Percentiles rank a stretch among this genome's conserved stretches.
Conservation (phyloP, 1,140 invertebrate species). For the Nephotettix cincticeps region DNA sequence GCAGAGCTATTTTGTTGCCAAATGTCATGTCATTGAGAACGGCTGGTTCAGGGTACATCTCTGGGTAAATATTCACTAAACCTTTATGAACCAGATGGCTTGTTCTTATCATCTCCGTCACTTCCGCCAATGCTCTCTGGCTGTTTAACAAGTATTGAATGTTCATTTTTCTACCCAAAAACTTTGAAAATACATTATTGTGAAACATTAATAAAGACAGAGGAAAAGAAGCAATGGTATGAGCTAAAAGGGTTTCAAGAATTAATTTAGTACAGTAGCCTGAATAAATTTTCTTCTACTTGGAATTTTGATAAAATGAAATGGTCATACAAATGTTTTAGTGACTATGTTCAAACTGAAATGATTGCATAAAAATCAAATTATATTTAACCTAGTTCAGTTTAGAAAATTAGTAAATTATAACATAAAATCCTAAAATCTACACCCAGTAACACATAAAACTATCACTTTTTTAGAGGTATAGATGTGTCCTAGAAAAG, state of each 20-base stretch:
- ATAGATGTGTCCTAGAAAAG: too few species aligned
- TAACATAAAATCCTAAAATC: too few species aligned
- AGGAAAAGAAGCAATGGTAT: background rate
- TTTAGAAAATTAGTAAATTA: too few species aligned
- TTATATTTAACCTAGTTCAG: too few species aligned
- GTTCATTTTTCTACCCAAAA: background rate
- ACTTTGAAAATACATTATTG: constrained; percentile 6
- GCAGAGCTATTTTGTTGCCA: constrained; percentile 92
- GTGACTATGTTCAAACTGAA: too few species aligned
- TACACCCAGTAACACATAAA: too few species aligned
- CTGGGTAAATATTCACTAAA: constrained; percentile 76
- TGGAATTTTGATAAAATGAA: too few species aligned
- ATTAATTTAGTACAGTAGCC: background rate
- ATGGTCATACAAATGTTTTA: too few species aligned
- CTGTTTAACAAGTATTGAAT: constrained; percentile 49
- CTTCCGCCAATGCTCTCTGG: constrained; percentile 88
- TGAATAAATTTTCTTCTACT: too few species aligned
- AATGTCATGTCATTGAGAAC: constrained; percentile 80
- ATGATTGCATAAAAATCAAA: too few species aligned
- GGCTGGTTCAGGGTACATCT: constrained; percentile 53
- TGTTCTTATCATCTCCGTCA: constrained; percentile 97
- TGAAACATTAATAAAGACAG: background rate
- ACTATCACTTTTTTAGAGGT: too few species aligned
- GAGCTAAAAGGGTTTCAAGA: background rate
- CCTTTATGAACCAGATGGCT: constrained; percentile 93